Percentiles rank a stretch among this genome's conserved stretches.
phyloP scores from a whole-genome alignment of 2,113 vertebrate genomes.

The Steatornis caripensis region DNA sequence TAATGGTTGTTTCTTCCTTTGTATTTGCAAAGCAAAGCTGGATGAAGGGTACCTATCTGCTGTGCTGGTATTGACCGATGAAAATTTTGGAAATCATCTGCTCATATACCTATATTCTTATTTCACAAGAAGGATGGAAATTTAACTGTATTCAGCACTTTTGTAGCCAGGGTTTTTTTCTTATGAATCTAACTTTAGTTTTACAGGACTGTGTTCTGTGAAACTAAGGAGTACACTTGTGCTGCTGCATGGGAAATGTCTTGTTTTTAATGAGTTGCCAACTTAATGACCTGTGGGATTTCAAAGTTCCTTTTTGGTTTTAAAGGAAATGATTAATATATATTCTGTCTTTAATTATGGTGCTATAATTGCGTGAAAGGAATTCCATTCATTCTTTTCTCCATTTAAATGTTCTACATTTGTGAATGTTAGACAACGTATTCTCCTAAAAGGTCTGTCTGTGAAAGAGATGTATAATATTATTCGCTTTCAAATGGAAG shows the following conservation, averaged over 20 bases:
- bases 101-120: background rate
- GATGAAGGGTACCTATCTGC: background rate
- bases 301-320: conserved; percentile 60
- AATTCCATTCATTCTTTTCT: conserved; percentile 63
- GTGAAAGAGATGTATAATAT: background rate
- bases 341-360: conserved; percentile 58
- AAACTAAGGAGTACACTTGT: conserved; percentile 24
- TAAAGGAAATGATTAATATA: conserved; percentile 67
- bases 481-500: background rate
- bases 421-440: background rate
- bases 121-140: background rate
- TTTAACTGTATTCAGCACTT: background rate
- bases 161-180: background rate
- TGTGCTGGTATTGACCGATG: background rate
- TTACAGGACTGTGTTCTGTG: background rate
- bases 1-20: background rate
- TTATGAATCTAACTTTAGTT: background rate
- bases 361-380: conserved; percentile 25
- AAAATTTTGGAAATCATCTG: background rate
- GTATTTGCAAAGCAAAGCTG: background rate
- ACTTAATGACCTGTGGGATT: conserved; percentile 64
- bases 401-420: conserved; percentile 32
- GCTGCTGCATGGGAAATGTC: conserved; percentile 61
- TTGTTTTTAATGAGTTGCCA: conserved; percentile 64
- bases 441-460: background rate